A percentile compares a stretch with the other conserved stretches of the same genome.
These are phyloP conservation scores for Balanococcus diminutus DNA, from an alignment of 2,888 invertebrate genomes.

Conservation along the genomic window DNA sequence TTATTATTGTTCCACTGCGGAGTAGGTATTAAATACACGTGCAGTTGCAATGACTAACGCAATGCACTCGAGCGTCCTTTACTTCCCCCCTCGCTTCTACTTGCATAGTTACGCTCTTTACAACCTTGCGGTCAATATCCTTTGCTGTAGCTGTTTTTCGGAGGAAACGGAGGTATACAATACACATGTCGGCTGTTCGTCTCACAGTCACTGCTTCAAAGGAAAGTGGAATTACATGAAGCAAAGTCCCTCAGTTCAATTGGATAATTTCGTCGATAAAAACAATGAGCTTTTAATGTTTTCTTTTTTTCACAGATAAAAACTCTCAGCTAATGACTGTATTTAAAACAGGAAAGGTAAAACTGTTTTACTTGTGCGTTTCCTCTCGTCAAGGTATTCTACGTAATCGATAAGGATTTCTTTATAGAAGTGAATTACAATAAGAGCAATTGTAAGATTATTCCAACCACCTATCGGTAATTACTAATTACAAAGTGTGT, in stretches of 20 bases:
- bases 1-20: not conserved
- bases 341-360: not conserved
- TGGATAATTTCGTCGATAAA: conserved; percentile 8
- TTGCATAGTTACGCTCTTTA: not conserved
- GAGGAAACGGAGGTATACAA: conserved; percentile 8
- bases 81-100: not conserved
- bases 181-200: not conserved
- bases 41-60: conserved; percentile 14
- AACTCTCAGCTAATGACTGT: not conserved
- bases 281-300: not conserved
- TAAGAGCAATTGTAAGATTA: conserved; percentile 5
- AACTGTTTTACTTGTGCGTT: not conserved
- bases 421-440: conserved; percentile 9
- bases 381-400: not conserved
- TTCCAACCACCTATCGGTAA: not conserved
- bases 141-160: not conserved
- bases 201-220: not conserved
- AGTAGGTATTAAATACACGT: conserved; percentile 1
- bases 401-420: not conserved
- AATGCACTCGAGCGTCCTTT: conserved; percentile 14
- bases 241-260: not conserved
- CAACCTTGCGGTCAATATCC: conserved; percentile 26
- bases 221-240: not conserved
- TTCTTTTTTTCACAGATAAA: not conserved
- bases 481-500: not conserved